A percentile compares a stretch with the other conserved stretches of the same genome.
Conservation (phyloP, 1,140 invertebrate species). For the Penaeus japonicus region DNA sequence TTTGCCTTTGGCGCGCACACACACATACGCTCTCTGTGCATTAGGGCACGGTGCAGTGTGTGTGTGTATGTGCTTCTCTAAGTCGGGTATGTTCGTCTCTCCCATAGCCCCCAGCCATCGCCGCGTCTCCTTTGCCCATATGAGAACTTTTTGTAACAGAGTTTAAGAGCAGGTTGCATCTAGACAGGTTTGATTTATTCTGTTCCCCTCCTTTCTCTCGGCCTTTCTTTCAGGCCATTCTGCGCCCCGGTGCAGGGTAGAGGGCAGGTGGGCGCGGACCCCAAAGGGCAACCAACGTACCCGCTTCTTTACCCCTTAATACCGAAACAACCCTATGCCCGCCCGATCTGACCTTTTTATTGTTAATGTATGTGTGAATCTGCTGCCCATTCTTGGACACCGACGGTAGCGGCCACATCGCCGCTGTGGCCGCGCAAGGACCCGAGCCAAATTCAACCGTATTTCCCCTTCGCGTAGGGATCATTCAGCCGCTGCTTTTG, state of each 20-base stretch:
- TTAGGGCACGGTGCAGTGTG: conserved; percentile 27
- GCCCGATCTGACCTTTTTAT: conserved; percentile 58
- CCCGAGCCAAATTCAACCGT: neutral
- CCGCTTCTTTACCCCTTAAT: conserved; percentile 55
- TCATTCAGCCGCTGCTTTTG: neutral
- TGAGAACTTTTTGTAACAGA: conserved; percentile 51
- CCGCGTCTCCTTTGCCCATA: conserved; percentile 26
- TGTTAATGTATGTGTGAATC: conserved; percentile 59
- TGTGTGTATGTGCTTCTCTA: too few relatives aligned
- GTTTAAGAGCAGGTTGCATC: conserved; percentile 58
- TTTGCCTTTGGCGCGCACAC: too few relatives aligned
- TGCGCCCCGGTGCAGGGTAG: conserved; percentile 4
- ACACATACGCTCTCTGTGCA: neutral
- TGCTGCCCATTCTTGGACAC: conserved; percentile 57
- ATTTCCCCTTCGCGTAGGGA: neutral
- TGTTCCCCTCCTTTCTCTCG: conserved; percentile 55
- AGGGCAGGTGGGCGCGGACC: conserved; percentile 28
- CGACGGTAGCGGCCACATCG: neutral
- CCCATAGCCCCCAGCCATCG: conserved; percentile 47
- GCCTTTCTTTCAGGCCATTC: conserved; percentile 54
- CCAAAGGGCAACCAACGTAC: conserved; percentile 53
- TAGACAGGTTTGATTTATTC: conserved; percentile 58
- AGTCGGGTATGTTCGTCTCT: neutral
- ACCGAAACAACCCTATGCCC: conserved; percentile 55
- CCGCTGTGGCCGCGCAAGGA: neutral